These are phyloP conservation scores for Ypsolopha scabrella DNA, from an alignment of 2,888 invertebrate genomes.

Conservation along the genomic window DNA sequence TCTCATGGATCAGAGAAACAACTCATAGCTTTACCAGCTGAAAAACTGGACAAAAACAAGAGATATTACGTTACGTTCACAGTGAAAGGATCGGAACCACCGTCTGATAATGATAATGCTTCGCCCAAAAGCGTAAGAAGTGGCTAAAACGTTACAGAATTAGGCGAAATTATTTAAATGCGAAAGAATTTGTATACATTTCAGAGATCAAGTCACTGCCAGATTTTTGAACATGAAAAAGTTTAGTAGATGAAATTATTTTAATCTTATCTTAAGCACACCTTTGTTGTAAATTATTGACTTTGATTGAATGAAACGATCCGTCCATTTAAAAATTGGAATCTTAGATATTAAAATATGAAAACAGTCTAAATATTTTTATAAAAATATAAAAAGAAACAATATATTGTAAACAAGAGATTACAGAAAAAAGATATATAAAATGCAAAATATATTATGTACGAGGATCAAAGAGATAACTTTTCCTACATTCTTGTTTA, in stretches of 20 bases:
- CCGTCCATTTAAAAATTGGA: conserved; percentile 20
- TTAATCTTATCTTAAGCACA: background rate
- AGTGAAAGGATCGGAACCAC: conserved; percentile 78
- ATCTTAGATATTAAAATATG: conserved; percentile 7
- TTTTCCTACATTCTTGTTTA: background rate
- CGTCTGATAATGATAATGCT: conserved; percentile 64
- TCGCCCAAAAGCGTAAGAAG: conserved; percentile 45
- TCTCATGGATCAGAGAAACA: conserved; percentile 88
- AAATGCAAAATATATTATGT: background rate
- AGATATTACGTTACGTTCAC: conserved; percentile 94
- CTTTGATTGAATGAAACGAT: conserved; percentile 20
- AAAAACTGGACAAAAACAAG: conserved; percentile 88
- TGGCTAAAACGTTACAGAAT: conserved; percentile 19
- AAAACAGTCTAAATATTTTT: conserved; percentile 11
- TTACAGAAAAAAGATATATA: background rate
- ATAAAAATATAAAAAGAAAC: conserved; percentile 7
- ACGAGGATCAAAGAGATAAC: background rate
- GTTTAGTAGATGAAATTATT: background rate
- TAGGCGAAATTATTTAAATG: background rate
- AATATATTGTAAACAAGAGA: conserved; percentile 6
- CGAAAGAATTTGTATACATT: background rate
- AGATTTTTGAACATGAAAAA: conserved; percentile 7
- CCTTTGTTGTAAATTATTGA: conserved; percentile 7
- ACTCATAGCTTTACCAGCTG: conserved; percentile 88
- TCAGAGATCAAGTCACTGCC: conserved; percentile 22